These are phyloP conservation scores for Coecobrya sp. DNA, from an alignment of 2,888 invertebrate genomes.

Conservation along the genomic window DNA sequence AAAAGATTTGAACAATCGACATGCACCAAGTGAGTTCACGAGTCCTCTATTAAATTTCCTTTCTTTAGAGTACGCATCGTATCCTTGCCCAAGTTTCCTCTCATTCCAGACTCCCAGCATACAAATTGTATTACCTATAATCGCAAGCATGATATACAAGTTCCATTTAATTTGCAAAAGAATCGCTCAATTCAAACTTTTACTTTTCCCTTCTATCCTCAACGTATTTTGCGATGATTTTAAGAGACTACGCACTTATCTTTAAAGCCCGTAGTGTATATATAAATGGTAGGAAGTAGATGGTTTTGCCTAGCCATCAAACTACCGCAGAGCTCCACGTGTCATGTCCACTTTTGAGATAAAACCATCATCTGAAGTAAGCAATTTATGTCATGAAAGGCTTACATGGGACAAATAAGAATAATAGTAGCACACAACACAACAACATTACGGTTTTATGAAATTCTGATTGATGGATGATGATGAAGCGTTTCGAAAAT, in stretches of 20 bases:
- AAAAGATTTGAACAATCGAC: not conserved
- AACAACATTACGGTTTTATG: not conserved
- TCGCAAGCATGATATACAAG: not conserved
- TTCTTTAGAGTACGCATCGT: not conserved
- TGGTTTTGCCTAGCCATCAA: not conserved
- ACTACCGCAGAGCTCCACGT: not conserved
- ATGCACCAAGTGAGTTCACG: not conserved
- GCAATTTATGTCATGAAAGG: conserved; percentile 35
- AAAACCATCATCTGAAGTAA: conserved; percentile 5
- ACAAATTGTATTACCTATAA: not conserved
- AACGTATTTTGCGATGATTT: not conserved
- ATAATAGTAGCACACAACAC: not conserved
- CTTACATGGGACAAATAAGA: not conserved
- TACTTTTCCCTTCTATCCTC: not conserved
- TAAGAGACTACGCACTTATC: not conserved
- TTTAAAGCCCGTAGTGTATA: not conserved
- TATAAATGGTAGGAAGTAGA: not conserved
- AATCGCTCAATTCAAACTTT: conserved; percentile 11
- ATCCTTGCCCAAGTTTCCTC: not conserved
- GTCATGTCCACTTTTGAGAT: conserved; percentile 31
- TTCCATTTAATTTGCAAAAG: conserved; percentile 15
- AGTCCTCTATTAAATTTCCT: conserved; percentile 37
- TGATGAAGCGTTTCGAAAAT: not conserved
- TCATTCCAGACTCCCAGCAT: not conserved
- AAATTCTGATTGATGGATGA: not conserved